Conservation (phyloP, 1,140 invertebrate genomes). For the Scaptodrosophila lebanonensis region DNA sequence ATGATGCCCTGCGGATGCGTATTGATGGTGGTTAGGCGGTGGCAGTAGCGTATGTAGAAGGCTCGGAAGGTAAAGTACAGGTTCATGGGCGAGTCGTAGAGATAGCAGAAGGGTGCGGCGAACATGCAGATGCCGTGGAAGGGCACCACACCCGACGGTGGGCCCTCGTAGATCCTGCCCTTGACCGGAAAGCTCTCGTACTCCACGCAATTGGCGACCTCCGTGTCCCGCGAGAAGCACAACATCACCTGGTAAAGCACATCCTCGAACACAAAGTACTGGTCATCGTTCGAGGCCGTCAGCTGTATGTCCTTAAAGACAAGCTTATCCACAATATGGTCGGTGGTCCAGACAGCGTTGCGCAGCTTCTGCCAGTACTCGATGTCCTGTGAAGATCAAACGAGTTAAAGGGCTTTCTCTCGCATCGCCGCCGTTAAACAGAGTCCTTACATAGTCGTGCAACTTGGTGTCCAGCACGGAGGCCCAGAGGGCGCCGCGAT, state of each 20-base stretch:
- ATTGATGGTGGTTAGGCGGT: constrained; percentile 92
- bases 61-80: constrained; percentile 94
- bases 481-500: constrained; percentile 68
- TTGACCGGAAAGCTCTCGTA: constrained; percentile 83
- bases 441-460: constrained; percentile 64
- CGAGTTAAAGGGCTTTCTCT: not conserved
- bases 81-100: constrained; percentile 91
- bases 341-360: constrained; percentile 89
- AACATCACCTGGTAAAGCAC: constrained; percentile 96
- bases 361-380: constrained; percentile 91
- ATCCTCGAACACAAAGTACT: constrained; percentile 99
- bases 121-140: constrained; percentile 99
- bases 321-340: constrained; percentile 94
- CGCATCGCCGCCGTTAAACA: not conserved
- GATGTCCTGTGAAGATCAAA: constrained; percentile 81
- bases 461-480: constrained; percentile 71
- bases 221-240: constrained; percentile 93
- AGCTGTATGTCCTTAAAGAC: constrained; percentile 97
- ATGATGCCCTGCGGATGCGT: constrained; percentile 93
- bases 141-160: constrained; percentile 95
- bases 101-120: constrained; percentile 95
- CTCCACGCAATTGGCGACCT: constrained; percentile 83
- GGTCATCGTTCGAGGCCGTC: constrained; percentile 97
- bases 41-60: constrained; percentile 95
- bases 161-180: constrained; percentile 84